Conservation (phyloP, 2,797 vertebrate species). For the Petrocephalus schoutedeni region DNA sequence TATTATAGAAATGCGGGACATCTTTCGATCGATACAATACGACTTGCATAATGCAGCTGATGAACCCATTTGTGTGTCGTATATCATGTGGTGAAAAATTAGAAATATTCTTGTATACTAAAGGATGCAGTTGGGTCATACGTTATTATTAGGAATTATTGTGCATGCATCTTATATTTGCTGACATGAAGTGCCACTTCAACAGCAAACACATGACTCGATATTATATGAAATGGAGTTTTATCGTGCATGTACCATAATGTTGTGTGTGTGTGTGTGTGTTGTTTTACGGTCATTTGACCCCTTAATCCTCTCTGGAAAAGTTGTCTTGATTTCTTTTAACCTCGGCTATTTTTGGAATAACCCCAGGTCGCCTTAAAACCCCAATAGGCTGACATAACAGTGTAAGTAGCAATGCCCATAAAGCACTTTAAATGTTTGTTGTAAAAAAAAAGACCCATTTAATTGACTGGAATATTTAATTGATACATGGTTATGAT, state of each 20-base stretch:
- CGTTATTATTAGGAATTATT: background rate
- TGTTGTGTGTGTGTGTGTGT: background rate
- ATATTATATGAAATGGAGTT: background rate
- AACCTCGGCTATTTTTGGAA: background rate
- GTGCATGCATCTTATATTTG: background rate
- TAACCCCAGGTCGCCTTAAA: background rate
- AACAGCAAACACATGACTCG: background rate
- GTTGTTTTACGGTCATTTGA: background rate
- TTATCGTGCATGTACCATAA: background rate
- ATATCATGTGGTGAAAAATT: slow-evolving; percentile 22
- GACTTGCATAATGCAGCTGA: slow-evolving; percentile 32
- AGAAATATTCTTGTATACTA: background rate
- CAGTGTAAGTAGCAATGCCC: background rate
- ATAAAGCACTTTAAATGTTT: background rate
- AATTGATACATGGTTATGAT: background rate
- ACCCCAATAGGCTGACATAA: background rate
- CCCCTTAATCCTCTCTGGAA: background rate
- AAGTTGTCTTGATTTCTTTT: background rate
- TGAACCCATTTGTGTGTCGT: slow-evolving; percentile 39
- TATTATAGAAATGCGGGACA: slow-evolving; percentile 18
- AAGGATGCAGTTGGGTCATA: background rate
- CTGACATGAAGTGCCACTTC: background rate
- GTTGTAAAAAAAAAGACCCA: background rate
- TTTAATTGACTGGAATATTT: background rate
- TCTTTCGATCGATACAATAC: slow-evolving; percentile 39